phyloP scores from a whole-genome alignment of 2,888 invertebrate genomes.

The Eustalomyia histrio region DNA sequence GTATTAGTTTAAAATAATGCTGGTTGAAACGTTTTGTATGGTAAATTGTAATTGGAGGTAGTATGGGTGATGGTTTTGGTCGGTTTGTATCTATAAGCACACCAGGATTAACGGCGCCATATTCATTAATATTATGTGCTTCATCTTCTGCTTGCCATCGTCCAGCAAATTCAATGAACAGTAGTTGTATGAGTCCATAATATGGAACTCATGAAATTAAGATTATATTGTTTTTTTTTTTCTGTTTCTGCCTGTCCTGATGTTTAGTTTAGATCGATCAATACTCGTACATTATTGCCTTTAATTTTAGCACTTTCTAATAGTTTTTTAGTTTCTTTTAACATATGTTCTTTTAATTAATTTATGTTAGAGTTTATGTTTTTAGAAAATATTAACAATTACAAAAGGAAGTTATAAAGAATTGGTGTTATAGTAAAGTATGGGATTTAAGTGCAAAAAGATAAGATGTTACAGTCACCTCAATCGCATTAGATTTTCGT shows the following conservation, averaged over 20 bases:
- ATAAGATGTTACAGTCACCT: too few species aligned
- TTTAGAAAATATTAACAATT: constrained; percentile 18
- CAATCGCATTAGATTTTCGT: too few species aligned
- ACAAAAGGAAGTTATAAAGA: constrained; percentile 27
- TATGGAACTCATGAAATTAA: constrained; percentile 26
- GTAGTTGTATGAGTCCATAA: constrained; percentile 31
- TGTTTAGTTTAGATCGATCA: background rate
- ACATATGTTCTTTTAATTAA: constrained; percentile 29
- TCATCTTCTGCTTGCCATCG: constrained; percentile 30
- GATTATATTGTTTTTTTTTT: constrained; percentile 22
- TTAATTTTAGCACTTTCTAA: constrained; percentile 23
- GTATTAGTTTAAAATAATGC: constrained; percentile 52
- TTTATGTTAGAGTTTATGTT: constrained; percentile 17
- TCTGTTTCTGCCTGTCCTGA: too few species aligned
- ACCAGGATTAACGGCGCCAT: constrained; percentile 64
- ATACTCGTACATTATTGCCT: background rate
- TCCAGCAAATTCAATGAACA: constrained; percentile 46
- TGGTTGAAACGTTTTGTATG: constrained; percentile 32
- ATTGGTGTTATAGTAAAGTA: background rate
- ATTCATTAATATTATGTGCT: constrained; percentile 61
- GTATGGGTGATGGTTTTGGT: constrained; percentile 20
- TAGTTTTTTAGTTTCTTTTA: constrained; percentile 17
- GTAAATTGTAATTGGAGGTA: constrained; percentile 22
- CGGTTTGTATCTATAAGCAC: background rate
- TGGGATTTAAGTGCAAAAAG: background rate